These are phyloP conservation scores for Wasmannia auropunctata DNA, from an alignment of 1,140 invertebrate genomes.

Conservation along the genomic window DNA sequence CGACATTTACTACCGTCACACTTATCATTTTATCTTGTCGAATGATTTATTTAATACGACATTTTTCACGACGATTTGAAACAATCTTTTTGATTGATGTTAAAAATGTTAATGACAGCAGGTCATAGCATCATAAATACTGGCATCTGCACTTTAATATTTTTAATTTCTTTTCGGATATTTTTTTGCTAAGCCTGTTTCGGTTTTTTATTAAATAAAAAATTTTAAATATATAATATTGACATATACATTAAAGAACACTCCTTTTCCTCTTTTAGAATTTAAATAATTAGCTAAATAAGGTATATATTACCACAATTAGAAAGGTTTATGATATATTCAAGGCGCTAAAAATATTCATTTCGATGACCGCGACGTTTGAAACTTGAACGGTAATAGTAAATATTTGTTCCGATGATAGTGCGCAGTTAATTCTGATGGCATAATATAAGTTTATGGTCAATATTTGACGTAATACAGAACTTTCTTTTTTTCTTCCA, in stretches of 20 bases:
- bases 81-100: neutral
- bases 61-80: neutral
- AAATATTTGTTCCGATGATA: slow-evolving; percentile 13
- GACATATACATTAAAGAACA: neutral
- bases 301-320: neutral
- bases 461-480: slow-evolving; percentile 44
- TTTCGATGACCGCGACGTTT: neutral
- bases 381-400: neutral
- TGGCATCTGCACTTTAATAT: neutral
- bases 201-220: neutral
- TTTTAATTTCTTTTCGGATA: neutral
- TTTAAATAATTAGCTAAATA: slow-evolving; percentile 7
- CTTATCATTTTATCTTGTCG: neutral
- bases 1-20: neutral
- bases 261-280: neutral
- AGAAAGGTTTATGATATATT: neutral
- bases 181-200: neutral
- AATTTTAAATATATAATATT: neutral
- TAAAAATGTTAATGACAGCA: neutral
- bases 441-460: slow-evolving; percentile 47
- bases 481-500: slow-evolving; percentile 33
- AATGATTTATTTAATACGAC: neutral
- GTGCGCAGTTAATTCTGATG: slow-evolving; percentile 31
- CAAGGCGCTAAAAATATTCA: slow-evolving; percentile 1
- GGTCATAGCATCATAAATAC: neutral